phyloP scores from a whole-genome alignment of 2,888 invertebrate species.

The Hermaeophaga mercurialis region DNA sequence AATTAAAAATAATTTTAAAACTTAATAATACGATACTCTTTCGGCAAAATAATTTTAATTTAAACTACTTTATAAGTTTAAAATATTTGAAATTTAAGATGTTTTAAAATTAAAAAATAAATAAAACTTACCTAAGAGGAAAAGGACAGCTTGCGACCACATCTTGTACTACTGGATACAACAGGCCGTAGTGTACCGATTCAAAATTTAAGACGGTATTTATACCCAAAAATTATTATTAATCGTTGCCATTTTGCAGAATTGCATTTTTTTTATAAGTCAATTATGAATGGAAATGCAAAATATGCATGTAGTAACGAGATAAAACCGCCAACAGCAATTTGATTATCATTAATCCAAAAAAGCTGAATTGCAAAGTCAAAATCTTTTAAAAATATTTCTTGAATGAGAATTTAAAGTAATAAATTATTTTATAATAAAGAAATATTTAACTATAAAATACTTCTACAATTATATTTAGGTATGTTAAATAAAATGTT shows the following conservation, averaged over 20 bases:
- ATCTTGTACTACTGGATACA: conserved; percentile 43
- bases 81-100: too few relatives aligned
- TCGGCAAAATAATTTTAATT: background rate
- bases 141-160: conserved; percentile 53
- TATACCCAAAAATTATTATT: background rate
- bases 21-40: too few relatives aligned
- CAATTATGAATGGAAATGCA: background rate
- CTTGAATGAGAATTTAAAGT: background rate
- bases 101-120: conserved; percentile 9
- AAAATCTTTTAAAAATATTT: background rate
- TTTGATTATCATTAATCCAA: background rate
- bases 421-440: too few relatives aligned
- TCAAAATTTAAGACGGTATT: background rate
- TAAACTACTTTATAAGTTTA: too few relatives aligned
- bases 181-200: conserved; percentile 21
- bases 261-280: conserved; percentile 8
- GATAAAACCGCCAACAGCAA: background rate
- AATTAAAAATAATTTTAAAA: too few relatives aligned
- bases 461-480: too few relatives aligned
- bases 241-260: background rate
- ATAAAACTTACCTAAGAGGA: conserved; percentile 52
- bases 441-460: too few relatives aligned
- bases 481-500: too few relatives aligned
- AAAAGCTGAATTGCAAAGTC: background rate
- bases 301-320: background rate